Percentiles rank a stretch among this genome's conserved stretches.
Evolutionary conservation across 2,888 invertebrate genomes (phyloP).

Genomic region (Allolobophora icterica): DNA sequence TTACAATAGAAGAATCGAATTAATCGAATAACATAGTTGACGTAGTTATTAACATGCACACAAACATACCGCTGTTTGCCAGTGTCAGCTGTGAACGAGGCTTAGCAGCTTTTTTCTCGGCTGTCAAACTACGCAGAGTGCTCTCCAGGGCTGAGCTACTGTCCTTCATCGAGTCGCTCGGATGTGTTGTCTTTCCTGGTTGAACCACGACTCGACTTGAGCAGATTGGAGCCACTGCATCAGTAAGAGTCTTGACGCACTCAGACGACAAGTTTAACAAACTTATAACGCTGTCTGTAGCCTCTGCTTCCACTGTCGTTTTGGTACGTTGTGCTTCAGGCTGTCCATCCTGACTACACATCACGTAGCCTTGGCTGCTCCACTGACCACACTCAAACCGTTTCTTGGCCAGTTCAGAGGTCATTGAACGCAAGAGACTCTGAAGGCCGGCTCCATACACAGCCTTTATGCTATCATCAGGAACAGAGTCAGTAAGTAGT

Average conservation of each 20-base stretch:
- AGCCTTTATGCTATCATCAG: background rate
- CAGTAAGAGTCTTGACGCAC: background rate
- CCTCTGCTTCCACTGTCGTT: background rate
- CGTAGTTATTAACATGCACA: background rate
- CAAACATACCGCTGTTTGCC: constrained; percentile 10
- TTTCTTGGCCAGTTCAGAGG: background rate
- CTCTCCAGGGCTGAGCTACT: background rate
- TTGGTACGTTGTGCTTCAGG: background rate
- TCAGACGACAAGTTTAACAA: background rate
- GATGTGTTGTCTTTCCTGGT: background rate
- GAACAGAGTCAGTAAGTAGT: background rate
- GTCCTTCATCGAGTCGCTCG: background rate
- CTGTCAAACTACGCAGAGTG: background rate
- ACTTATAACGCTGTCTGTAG: background rate
- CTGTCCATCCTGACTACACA: background rate
- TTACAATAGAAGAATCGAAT: background rate
- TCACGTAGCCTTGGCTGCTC: constrained; percentile 19
- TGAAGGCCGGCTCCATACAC: background rate
- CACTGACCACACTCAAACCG: background rate
- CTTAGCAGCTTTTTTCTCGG: background rate
- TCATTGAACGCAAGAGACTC: background rate
- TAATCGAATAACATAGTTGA: background rate
- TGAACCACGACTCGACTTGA: background rate
- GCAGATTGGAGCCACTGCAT: background rate
- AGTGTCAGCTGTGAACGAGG: background rate